Conservation (phyloP, 2,888 invertebrate species). For the Automeris io region DNA sequence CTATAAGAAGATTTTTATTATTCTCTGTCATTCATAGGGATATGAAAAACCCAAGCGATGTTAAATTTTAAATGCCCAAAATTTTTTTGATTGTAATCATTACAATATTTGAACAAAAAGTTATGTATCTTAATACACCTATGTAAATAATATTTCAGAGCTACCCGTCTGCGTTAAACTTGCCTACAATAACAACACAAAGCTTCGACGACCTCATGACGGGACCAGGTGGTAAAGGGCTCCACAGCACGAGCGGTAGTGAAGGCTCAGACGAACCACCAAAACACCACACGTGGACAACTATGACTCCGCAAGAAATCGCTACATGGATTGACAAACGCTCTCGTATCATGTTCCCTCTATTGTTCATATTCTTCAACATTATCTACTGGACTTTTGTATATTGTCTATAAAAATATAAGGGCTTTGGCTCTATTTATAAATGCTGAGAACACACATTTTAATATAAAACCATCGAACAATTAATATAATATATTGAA, state of each 20-base stretch:
- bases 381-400: constrained; percentile 88
- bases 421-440: too few species aligned
- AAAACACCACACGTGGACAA: constrained; percentile 80
- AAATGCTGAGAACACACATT: too few species aligned
- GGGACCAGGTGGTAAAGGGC: constrained; percentile 29
- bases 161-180: constrained; percentile 79
- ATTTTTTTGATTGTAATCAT: too few species aligned
- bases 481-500: too few species aligned
- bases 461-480: too few species aligned
- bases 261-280: constrained; percentile 54
- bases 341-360: constrained; percentile 86
- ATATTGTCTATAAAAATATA: constrained; percentile 61
- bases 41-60: not conserved
- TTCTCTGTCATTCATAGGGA: not conserved
- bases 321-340: constrained; percentile 91
- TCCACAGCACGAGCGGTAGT: constrained; percentile 44
- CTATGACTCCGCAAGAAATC: constrained; percentile 92
- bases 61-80: too few species aligned
- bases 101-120: too few species aligned
- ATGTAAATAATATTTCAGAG: constrained; percentile 57
- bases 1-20: not conserved
- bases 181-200: constrained; percentile 83
- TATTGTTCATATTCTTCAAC: constrained; percentile 87
- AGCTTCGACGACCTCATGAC: constrained; percentile 78
- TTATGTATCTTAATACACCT: too few species aligned